Evolutionary conservation across 2,888 invertebrate genomes (phyloP).

Genomic region (Unio delphinus): DNA sequence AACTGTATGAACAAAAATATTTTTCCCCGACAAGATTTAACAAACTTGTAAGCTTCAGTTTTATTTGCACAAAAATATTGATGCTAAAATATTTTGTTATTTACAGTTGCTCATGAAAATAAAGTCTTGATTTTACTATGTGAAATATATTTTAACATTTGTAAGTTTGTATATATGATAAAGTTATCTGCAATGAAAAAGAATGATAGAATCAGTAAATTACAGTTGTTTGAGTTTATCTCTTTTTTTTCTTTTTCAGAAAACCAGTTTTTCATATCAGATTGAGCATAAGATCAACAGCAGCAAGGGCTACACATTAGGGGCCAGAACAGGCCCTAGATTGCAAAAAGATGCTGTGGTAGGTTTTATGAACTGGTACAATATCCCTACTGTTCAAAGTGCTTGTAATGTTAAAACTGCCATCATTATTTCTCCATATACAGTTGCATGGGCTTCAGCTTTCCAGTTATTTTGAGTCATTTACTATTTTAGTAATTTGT

Average conservation of each 20-base stretch:
- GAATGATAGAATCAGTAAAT: too few relatives aligned
- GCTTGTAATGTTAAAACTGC: background rate
- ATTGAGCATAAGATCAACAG: constrained; percentile 65
- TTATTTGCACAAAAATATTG: too few relatives aligned
- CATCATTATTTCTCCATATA: background rate
- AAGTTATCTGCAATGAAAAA: too few relatives aligned
- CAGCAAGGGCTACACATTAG: constrained; percentile 68
- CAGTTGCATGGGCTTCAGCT: too few relatives aligned
- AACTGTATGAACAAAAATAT: too few relatives aligned
- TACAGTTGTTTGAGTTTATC: background rate
- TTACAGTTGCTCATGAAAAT: too few relatives aligned
- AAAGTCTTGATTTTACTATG: background rate
- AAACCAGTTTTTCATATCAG: constrained; percentile 65
- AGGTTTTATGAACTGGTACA: constrained; percentile 18
- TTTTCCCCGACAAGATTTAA: too few relatives aligned
- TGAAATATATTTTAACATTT: background rate
- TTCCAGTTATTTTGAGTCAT: too few relatives aligned
- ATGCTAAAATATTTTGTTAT: too few relatives aligned
- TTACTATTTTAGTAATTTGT: too few relatives aligned
- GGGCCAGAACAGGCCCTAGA: constrained; percentile 68
- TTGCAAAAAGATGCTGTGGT: constrained; percentile 48
- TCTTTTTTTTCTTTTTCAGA: constrained; percentile 43
- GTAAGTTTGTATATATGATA: background rate
- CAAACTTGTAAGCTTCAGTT: too few relatives aligned
- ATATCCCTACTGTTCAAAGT: too few relatives aligned